These are phyloP conservation scores for Montipora cactus DNA, from an alignment of 64 coral and sea anemone species.

Conservation along the genomic window DNA sequence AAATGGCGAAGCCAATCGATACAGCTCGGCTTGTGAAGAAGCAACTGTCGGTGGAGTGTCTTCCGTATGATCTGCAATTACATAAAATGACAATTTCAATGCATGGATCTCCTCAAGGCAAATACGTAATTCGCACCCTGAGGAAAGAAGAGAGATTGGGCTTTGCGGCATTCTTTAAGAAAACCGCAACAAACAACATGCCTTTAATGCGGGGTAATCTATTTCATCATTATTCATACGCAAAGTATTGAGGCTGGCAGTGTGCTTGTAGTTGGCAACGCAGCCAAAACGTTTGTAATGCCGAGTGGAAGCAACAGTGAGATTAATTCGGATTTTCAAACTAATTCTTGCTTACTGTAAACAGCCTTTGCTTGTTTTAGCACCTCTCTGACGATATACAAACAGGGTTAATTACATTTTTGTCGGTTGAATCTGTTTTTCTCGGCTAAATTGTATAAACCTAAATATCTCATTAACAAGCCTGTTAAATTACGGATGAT, in stretches of 20 bases:
- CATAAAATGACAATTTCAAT: not conserved
- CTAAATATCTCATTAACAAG: not conserved
- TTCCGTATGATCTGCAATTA: slow-evolving; percentile 11
- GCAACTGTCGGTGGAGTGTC: slow-evolving; percentile 36
- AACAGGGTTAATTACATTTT: slow-evolving; percentile 21
- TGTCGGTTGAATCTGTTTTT: not conserved
- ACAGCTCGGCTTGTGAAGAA: slow-evolving; percentile 26
- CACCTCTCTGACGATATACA: not conserved
- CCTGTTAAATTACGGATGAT: not conserved
- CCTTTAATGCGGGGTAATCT: not conserved
- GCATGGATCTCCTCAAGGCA: not conserved
- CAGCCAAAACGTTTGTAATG: slow-evolving; percentile 17
- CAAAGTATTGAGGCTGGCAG: slow-evolving; percentile 15
- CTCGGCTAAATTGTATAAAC: not conserved
- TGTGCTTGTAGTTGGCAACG: not conserved
- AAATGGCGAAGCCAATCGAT: slow-evolving; percentile 16
- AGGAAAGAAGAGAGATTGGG: not conserved
- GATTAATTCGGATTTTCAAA: not conserved
- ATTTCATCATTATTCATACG: slow-evolving; percentile 54
- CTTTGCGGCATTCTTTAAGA: not conserved
- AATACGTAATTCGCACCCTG: not conserved
- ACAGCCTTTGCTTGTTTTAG: not conserved
- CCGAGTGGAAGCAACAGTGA: not conserved
- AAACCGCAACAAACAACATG: slow-evolving; percentile 19
- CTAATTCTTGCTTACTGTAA: not conserved